These are phyloP conservation scores for Paedocypris sp. DNA, from an alignment of 2,113 vertebrate genomes.

Conservation along the genomic window DNA sequence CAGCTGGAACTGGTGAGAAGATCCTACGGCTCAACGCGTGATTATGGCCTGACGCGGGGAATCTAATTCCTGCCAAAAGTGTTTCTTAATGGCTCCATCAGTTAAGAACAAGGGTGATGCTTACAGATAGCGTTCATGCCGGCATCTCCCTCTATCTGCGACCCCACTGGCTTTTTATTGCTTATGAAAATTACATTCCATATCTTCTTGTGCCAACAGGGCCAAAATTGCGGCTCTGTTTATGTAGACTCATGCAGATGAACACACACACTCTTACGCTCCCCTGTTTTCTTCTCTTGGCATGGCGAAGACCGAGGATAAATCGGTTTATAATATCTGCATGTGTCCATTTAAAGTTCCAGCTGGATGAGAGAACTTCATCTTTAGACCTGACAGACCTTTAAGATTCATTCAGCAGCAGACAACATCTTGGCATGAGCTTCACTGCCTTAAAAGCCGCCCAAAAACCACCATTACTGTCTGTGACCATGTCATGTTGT, in stretches of 20 bases:
- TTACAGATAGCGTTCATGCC: slow-evolving; percentile 5
- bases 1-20: slow-evolving; percentile 71
- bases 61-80: slow-evolving; percentile 6
- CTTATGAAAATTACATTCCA: slow-evolving; percentile 4
- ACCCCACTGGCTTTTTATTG: background rate
- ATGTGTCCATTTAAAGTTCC: background rate
- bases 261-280: background rate
- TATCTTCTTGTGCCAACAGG: background rate
- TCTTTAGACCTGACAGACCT: background rate
- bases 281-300: background rate
- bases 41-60: background rate
- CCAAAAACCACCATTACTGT: no score
- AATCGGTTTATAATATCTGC: background rate
- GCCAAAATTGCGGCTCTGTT: background rate
- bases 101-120: background rate
- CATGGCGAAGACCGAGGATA: background rate
- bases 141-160: background rate
- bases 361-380: background rate
- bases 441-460: no score
- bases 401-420: no score
- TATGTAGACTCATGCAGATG: background rate
- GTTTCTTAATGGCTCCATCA: slow-evolving; percentile 7
- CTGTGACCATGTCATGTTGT: no score
- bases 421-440: no score
- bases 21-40: background rate